These are phyloP conservation scores for Opisthograptis luteolata DNA, from an alignment of 2,888 invertebrate genomes.

Conservation along the genomic window DNA sequence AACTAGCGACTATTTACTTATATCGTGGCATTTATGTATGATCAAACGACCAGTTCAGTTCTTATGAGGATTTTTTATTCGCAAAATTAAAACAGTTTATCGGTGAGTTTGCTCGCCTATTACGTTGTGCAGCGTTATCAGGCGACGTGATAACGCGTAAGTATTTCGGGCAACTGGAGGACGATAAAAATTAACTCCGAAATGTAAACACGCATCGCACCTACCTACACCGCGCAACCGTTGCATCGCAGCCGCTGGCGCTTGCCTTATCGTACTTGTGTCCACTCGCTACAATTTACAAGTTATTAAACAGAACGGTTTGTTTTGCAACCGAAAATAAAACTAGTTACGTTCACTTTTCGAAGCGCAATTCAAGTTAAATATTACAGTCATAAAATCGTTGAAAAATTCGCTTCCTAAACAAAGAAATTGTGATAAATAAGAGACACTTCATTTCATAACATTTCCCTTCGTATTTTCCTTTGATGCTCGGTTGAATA, in stretches of 20 bases:
- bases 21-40: neutral
- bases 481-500: conserved; percentile 79
- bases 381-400: conserved; percentile 24
- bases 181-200: conserved; percentile 72
- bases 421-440: conserved; percentile 66
- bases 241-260: conserved; percentile 50
- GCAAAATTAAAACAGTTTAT: conserved; percentile 50
- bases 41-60: neutral
- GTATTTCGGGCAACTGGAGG: conserved; percentile 64
- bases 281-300: conserved; percentile 38
- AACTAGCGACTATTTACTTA: neutral
- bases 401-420: conserved; percentile 53
- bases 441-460: conserved; percentile 67
- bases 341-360: conserved; percentile 9
- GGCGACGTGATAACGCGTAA: conserved; percentile 70
- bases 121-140: conserved; percentile 69
- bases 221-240: conserved; percentile 32
- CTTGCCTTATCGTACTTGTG: conserved; percentile 52
- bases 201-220: conserved; percentile 55
- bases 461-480: conserved; percentile 72
- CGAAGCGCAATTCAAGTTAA: conserved; percentile 3
- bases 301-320: conserved; percentile 28
- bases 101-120: conserved; percentile 56
- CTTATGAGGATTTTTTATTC: conserved; percentile 14
- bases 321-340: conserved; percentile 18